These are phyloP conservation scores for Mimachlamys varia DNA, from an alignment of 2,888 invertebrate genomes.

Conservation along the genomic window DNA sequence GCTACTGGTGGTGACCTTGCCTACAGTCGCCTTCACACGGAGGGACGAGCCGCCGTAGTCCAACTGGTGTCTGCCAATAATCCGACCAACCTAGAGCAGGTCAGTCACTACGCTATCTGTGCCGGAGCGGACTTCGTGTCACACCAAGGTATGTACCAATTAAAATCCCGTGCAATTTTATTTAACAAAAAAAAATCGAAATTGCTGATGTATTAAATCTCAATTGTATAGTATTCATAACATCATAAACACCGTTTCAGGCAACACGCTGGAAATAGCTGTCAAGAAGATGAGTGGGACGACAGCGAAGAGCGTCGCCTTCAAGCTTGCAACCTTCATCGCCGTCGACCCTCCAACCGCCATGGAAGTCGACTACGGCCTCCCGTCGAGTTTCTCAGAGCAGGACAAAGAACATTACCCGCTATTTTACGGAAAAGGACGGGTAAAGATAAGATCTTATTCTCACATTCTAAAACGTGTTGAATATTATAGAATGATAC, in stretches of 20 bases:
- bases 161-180: no score
- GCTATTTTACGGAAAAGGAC: conserved; percentile 63
- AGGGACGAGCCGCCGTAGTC: conserved; percentile 63
- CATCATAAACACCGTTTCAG: conserved; percentile 46
- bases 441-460: conserved; percentile 48
- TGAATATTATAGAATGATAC: no score
- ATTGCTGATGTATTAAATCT: no score
- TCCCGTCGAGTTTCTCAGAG: conserved; percentile 54
- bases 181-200: no score
- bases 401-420: conserved; percentile 63
- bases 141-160: conserved; percentile 58
- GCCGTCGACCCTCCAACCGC: conserved; percentile 63
- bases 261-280: conserved; percentile 59
- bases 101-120: conserved; percentile 66
- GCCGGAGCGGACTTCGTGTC: conserved; percentile 66
- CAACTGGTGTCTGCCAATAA: conserved; percentile 50
- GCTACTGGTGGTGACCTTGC: conserved; percentile 52
- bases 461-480: background rate
- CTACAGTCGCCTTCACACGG: conserved; percentile 56
- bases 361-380: conserved; percentile 51
- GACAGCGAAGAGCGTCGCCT: conserved; percentile 51
- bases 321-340: conserved; percentile 62
- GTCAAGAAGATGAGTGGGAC: conserved; percentile 63
- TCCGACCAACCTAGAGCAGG: conserved; percentile 48
- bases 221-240: background rate